Evolutionary conservation across 2,113 vertebrate species (phyloP), one percentile per base, ranked within the genome.

Genomic region (Tyrannus savana): DNA sequence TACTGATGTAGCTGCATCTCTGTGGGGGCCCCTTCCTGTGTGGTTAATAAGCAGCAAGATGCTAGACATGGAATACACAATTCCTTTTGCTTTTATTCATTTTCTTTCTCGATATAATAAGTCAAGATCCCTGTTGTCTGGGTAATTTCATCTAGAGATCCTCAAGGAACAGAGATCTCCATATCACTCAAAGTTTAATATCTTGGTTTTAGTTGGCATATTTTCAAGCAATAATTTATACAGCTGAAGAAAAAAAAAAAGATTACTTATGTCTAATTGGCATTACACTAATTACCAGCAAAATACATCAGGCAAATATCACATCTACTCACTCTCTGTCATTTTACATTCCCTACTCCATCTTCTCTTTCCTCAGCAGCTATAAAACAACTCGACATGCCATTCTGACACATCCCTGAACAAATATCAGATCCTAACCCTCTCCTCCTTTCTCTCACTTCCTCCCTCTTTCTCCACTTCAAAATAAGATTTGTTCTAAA

Each of bases 111-210:
- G 73, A 78, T 90, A 60, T 72, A 90, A 93, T 74, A 94, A 95
- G 84, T 97, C 91, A 91, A 92, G 76, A 75, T 95, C 95, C 96
- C 96, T 89, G 91, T 92, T 90, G 96, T 78, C 93, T 92, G 60
- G 76, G 73, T 97, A 97, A 97, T 96, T 97, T 93, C 72, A 89
- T 95, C 83, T 91, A 44, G 84, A 95, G 89, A 95, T 97, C 96
- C 96, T 97, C 83, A 84, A 97, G 95, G 95, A 96, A 52, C 64
- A 87, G 83, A 95, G 86, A 95, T 86, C 80, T 96, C 88, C 55
- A 35, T 89, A 96, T 76, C 42, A 35, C 85, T 96, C 80, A 4
- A 17, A 90, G 89, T 89, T 95, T 96, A 95, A 96, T 97, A 93
- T 92, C 93, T 95, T 60, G 22, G 68, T 30, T 93, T 87, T 75